These are phyloP conservation scores for Psylliodes chrysocephalus DNA, from an alignment of 2,888 invertebrate species.

Conservation along the genomic window DNA sequence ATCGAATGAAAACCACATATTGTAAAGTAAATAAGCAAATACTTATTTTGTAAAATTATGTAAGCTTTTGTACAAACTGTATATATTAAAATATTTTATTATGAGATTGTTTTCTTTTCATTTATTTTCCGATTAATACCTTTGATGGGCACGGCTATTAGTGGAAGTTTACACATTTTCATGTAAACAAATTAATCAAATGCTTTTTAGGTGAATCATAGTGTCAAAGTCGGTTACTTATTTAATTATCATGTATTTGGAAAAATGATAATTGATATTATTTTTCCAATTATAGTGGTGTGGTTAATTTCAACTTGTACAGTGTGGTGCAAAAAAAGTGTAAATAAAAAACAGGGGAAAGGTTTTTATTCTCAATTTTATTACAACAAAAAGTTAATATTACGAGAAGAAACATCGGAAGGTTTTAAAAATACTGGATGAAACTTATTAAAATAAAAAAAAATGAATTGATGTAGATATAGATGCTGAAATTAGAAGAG, in stretches of 20 bases:
- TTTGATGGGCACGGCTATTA: conserved; percentile 3
- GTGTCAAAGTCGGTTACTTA: background rate
- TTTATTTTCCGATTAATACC: conserved; percentile 30
- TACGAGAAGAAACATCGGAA: no score
- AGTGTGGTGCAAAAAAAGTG: no score
- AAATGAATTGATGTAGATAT: no score
- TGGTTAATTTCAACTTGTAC: no score
- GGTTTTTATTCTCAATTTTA: no score
- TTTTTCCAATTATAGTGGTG: no score
- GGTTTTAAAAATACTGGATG: no score
- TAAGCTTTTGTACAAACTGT: conserved; percentile 62
- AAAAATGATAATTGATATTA: background rate
- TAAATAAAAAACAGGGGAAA: no score
- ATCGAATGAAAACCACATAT: conserved; percentile 24
- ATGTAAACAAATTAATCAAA: conserved; percentile 16
- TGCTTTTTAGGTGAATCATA: background rate
- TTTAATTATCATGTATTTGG: background rate
- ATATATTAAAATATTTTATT: conserved; percentile 60
- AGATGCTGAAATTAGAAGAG: no score
- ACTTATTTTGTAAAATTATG: conserved; percentile 54
- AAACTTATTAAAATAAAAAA: no score
- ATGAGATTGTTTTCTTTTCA: conserved; percentile 38
- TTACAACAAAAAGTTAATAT: no score
- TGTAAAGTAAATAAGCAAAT: conserved; percentile 51
- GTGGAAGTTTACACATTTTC: conserved; percentile 9